These are phyloP conservation scores for Nemotelus nigrinus DNA, from an alignment of 2,888 invertebrate genomes.

Conservation along the genomic window DNA sequence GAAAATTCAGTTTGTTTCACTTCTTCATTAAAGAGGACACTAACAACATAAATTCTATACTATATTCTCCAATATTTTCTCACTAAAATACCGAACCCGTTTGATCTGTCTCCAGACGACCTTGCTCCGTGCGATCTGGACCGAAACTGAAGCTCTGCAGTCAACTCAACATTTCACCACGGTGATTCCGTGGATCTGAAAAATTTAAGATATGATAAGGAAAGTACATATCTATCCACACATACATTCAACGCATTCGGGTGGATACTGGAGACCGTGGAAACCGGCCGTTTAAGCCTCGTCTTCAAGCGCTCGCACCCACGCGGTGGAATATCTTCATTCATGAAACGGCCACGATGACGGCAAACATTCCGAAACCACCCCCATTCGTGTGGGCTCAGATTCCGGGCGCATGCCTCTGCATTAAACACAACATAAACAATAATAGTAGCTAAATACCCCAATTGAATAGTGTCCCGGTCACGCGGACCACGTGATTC, in stretches of 20 bases:
- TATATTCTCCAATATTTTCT: background rate
- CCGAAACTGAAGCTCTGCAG: constrained; percentile 31
- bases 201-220: constrained; percentile 17
- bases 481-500: constrained; percentile 14
- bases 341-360: constrained; percentile 20
- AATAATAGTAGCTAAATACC: background rate
- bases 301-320: background rate
- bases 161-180: background rate
- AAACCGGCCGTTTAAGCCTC: background rate
- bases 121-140: constrained; percentile 31
- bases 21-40: no score
- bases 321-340: constrained; percentile 38
- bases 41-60: no score
- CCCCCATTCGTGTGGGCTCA: constrained; percentile 28
- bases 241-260: background rate
- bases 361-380: constrained; percentile 10
- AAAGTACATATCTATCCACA: background rate
- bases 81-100: background rate
- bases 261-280: background rate
- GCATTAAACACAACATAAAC: background rate
- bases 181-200: constrained; percentile 7
- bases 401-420: constrained; percentile 26
- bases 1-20: no score
- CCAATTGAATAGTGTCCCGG: constrained; percentile 7
- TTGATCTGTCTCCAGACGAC: constrained; percentile 24